These are phyloP conservation scores for Scaptomyza parva DNA, from an alignment of 2,888 invertebrate genomes.

Conservation along the genomic window DNA sequence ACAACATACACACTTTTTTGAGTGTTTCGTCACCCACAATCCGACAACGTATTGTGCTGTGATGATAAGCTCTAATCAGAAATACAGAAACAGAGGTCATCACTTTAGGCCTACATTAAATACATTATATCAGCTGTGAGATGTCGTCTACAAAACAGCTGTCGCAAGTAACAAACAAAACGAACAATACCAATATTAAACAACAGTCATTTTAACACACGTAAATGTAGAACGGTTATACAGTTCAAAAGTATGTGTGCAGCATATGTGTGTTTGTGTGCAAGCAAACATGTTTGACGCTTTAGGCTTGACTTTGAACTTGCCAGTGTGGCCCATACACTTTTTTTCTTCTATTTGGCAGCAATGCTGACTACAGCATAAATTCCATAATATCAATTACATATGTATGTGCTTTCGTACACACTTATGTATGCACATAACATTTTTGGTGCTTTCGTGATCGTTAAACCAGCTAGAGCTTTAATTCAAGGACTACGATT, in stretches of 20 bases:
- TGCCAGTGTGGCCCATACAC: constrained; percentile 27
- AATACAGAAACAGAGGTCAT: constrained; percentile 41
- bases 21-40: constrained; percentile 47
- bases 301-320: constrained; percentile 67
- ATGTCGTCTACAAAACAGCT: constrained; percentile 17
- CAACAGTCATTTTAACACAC: constrained; percentile 35
- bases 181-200: not conserved
- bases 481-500: constrained; percentile 42
- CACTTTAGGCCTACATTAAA: constrained; percentile 1
- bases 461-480: constrained; percentile 17
- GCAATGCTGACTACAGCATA: constrained; percentile 13
- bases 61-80: constrained; percentile 51
- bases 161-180: constrained; percentile 4
- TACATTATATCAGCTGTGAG: constrained; percentile 11
- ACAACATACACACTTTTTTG: constrained; percentile 3
- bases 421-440: constrained; percentile 26
- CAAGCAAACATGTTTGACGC: constrained; percentile 57
- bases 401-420: constrained; percentile 3
- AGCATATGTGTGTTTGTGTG: constrained; percentile 1
- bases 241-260: not conserved
- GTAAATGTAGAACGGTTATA: constrained; percentile 4
- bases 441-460: constrained; percentile 6
- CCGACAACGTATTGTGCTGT: constrained; percentile 8
- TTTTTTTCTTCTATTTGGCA: not conserved
- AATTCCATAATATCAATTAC: constrained; percentile 30